These are phyloP conservation scores for Falco naumanni DNA, from an alignment of 2,797 vertebrate genomes.

Conservation along the genomic window DNA sequence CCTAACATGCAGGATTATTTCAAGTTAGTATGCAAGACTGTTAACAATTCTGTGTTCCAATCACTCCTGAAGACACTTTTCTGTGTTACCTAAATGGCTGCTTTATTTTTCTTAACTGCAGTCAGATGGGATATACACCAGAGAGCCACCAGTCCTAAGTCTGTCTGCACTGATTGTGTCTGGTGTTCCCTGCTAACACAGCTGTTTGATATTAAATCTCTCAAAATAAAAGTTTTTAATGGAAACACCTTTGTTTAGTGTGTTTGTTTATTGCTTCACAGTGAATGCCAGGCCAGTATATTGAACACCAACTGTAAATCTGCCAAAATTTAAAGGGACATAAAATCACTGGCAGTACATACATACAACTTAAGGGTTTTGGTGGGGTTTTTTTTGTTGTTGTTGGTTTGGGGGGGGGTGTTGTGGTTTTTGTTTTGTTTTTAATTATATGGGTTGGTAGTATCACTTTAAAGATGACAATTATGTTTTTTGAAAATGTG, in stretches of 20 bases:
- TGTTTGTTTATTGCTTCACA: not conserved
- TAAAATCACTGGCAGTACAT: not conserved
- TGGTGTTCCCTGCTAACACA: not conserved
- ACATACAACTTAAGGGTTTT: too few species aligned
- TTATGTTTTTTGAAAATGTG: not conserved
- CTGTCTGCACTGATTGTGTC: not conserved
- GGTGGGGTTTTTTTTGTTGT: too few species aligned
- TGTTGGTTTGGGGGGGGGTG: too few species aligned
- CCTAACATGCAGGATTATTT: not conserved
- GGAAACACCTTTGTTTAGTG: not conserved
- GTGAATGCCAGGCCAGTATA: not conserved
- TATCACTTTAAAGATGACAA: not conserved
- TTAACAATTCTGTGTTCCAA: not conserved
- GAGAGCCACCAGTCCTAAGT: not conserved
- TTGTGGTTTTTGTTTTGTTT: not conserved
- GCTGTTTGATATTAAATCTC: not conserved
- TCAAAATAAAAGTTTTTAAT: not conserved
- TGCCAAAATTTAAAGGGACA: not conserved
- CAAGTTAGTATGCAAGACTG: not conserved
- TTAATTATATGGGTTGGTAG: not conserved
- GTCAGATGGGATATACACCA: not conserved
- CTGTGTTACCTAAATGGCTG: not conserved
- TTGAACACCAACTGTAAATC: not conserved
- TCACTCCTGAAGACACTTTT: not conserved
- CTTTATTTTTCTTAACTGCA: not conserved